These are phyloP conservation scores for Turritopsis dohrnii DNA, from an alignment of 30 jellyfish, hydroid and myxozoan species.

Conservation along the genomic window DNA sequence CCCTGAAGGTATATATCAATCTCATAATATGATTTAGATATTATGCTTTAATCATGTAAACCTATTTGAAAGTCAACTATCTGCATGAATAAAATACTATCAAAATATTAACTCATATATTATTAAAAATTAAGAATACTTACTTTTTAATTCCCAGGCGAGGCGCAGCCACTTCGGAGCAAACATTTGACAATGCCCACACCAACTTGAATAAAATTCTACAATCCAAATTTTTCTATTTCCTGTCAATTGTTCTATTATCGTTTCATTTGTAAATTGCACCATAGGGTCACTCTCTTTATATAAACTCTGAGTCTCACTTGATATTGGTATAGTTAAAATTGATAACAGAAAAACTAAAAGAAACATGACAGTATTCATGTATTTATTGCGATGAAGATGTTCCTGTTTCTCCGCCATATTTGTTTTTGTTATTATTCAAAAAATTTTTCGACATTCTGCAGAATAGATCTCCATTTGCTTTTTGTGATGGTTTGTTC, in stretches of 20 bases:
- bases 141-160: slow-evolving; percentile 73
- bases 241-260: slow-evolving; percentile 33
- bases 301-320: slow-evolving; percentile 46
- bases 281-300: slow-evolving; percentile 92
- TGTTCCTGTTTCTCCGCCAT: slow-evolving; percentile 33
- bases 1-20: too few relatives aligned
- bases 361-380: neutral
- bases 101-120: neutral
- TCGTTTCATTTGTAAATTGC: slow-evolving; percentile 68
- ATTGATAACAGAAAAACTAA: neutral
- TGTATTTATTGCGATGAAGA: neutral
- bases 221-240: slow-evolving; percentile 84
- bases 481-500: neutral
- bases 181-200: slow-evolving; percentile 99
- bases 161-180: slow-evolving; percentile 93
- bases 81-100: too few relatives aligned
- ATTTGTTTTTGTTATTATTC: slow-evolving; percentile 2
- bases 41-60: too few relatives aligned
- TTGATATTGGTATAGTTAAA: neutral
- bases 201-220: slow-evolving; percentile 99
- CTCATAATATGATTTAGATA: too few relatives aligned
- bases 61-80: too few relatives aligned
- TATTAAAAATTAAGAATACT: neutral
- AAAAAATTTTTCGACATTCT: neutral
- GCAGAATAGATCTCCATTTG: neutral